phyloP scores from a whole-genome alignment of 2,888 invertebrate species.

The Drosophila subsilvestris region DNA sequence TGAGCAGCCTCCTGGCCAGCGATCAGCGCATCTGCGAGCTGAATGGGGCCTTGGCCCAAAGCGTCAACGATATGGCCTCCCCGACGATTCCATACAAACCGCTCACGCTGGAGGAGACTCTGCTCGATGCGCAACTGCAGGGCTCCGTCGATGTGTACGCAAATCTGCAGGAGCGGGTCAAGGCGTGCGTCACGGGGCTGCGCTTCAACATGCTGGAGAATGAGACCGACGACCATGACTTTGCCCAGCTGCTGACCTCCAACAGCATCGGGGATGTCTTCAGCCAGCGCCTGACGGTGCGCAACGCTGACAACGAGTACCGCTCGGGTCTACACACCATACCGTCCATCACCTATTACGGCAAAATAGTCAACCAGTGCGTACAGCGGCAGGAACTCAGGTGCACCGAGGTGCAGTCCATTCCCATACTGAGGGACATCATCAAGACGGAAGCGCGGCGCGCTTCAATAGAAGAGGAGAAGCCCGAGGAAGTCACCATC shows the following conservation, averaged over 20 bases:
- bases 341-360: constrained; percentile 64
- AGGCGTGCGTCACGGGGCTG: constrained; percentile 76
- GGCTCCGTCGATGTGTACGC: constrained; percentile 70
- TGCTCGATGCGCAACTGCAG: constrained; percentile 53
- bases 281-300: constrained; percentile 58
- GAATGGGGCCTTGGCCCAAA: constrained; percentile 24
- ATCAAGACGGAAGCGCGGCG: constrained; percentile 10
- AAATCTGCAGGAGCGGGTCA: constrained; percentile 70
- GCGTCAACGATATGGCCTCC: constrained; percentile 50
- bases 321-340: constrained; percentile 57
- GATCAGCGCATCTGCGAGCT: constrained; percentile 80
- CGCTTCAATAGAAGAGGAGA: constrained; percentile 9
- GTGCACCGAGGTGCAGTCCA: constrained; percentile 63
- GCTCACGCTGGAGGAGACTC: constrained; percentile 66
- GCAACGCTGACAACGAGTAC: constrained; percentile 36
- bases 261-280: constrained; percentile 81
- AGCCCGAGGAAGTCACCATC: constrained; percentile 50
- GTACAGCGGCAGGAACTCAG: constrained; percentile 42
- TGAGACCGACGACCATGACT: constrained; percentile 39
- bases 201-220: constrained; percentile 55
- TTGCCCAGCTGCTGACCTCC: constrained; percentile 68
- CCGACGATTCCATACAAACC: constrained; percentile 76
- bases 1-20: constrained; percentile 66
- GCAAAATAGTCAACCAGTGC: constrained; percentile 47
- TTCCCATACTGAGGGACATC: constrained; percentile 57